Evolutionary conservation across 2,113 vertebrate genomes (phyloP).

Genomic region (Poicephalus gulielmi): DNA sequence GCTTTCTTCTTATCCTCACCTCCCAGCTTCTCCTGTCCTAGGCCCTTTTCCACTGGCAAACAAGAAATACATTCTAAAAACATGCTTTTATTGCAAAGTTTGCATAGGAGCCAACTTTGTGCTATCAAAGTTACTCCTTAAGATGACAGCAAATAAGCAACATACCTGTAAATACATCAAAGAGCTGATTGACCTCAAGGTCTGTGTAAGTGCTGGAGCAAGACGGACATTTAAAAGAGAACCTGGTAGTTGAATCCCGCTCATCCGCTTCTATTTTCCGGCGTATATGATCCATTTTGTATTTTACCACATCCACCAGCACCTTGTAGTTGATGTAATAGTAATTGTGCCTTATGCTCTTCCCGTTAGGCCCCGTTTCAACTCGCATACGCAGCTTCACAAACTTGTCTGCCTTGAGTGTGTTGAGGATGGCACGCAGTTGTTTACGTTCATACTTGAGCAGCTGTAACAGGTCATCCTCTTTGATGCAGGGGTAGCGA

Average conservation of each 20-base stretch:
- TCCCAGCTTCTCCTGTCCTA: not conserved
- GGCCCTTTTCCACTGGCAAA: not conserved
- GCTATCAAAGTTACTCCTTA: not conserved
- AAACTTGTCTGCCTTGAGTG: slow-evolving; percentile 55
- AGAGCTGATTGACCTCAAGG: slow-evolving; percentile 71
- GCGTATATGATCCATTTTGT: slow-evolving; percentile 65
- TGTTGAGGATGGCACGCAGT: slow-evolving; percentile 32
- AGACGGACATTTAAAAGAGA: slow-evolving; percentile 67
- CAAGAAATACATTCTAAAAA: not conserved
- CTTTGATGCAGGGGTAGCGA: slow-evolving; percentile 61
- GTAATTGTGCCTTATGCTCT: slow-evolving; percentile 62
- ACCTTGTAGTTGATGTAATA: slow-evolving; percentile 75
- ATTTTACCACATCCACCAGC: slow-evolving; percentile 69
- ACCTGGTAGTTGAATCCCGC: slow-evolving; percentile 53
- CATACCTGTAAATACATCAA: slow-evolving; percentile 66
- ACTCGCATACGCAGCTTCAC: slow-evolving; percentile 50
- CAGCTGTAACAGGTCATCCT: slow-evolving; percentile 60
- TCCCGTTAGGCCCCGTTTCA: slow-evolving; percentile 33
- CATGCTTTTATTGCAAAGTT: not conserved
- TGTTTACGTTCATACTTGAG: slow-evolving; percentile 67
- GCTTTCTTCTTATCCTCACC: not conserved
- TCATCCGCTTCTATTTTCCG: slow-evolving; percentile 67
- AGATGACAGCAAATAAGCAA: not conserved
- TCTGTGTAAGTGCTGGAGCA: slow-evolving; percentile 65
- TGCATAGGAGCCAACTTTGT: rapidly evolving